Percentiles rank a stretch among this genome's conserved stretches.
These are phyloP conservation scores for Ennomos fuscantarius DNA, from an alignment of 2,888 invertebrate genomes.

Conservation along the genomic window DNA sequence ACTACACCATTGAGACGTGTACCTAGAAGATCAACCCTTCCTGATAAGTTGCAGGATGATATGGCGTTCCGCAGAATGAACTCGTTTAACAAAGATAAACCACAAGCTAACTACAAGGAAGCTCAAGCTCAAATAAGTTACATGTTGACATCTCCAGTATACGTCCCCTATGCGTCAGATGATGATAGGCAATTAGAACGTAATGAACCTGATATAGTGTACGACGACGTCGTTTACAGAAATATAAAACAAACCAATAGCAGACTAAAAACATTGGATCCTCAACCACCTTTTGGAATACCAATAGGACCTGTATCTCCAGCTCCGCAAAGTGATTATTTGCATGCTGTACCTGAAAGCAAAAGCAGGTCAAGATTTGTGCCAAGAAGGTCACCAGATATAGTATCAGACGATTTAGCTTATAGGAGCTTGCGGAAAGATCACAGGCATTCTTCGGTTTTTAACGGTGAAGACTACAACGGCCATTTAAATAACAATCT, in stretches of 20 bases:
- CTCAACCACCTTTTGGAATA: conserved; percentile 96
- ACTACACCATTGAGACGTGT: conserved; percentile 73
- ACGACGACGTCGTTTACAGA: conserved; percentile 94
- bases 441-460: conserved; percentile 83
- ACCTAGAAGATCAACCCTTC: conserved; percentile 79
- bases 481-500: conserved; percentile 79
- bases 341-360: conserved; percentile 90
- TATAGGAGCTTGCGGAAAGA: conserved; percentile 94
- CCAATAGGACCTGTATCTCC: conserved; percentile 93
- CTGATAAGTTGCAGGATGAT: conserved; percentile 90
- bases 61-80: conserved; percentile 92
- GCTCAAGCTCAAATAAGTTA: conserved; percentile 86
- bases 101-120: conserved; percentile 64
- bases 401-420: conserved; percentile 95
- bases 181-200: conserved; percentile 83
- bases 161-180: conserved; percentile 79
- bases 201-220: conserved; percentile 92
- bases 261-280: conserved; percentile 89
- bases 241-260: conserved; percentile 92
- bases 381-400: conserved; percentile 90
- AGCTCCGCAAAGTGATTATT: conserved; percentile 92
- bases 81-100: conserved; percentile 82
- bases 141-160: conserved; percentile 88
- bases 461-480: conserved; percentile 76
- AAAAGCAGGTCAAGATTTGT: conserved; percentile 86